Conservation (phyloP, 2,888 invertebrate genomes). For the Leptarthrus brevirostris region DNA sequence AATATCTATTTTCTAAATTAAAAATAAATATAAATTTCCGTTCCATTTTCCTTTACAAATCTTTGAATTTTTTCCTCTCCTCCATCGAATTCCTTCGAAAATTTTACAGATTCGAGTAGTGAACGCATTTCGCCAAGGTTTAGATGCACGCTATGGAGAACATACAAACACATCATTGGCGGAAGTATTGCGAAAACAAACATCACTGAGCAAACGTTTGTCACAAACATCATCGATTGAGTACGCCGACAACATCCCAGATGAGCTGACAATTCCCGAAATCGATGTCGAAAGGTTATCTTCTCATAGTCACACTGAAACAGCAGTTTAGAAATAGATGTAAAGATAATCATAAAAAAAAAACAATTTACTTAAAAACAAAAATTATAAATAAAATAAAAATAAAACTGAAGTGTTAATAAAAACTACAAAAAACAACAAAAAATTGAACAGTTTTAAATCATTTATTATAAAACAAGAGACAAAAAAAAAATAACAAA, state of each 20-base stretch:
- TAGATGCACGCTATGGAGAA: constrained; percentile 94
- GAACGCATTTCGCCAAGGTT: constrained; percentile 99
- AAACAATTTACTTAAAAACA: not conserved
- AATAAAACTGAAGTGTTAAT: constrained; percentile 3
- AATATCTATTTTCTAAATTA: not conserved
- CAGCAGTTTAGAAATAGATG: constrained; percentile 78
- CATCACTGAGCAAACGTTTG: constrained; percentile 90
- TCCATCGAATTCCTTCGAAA: constrained; percentile 51
- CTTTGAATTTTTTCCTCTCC: constrained; percentile 58
- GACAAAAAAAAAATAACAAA: constrained; percentile 15
- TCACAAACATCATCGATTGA: constrained; percentile 93
- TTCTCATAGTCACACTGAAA: constrained; percentile 94
- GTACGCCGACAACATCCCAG: constrained; percentile 89
- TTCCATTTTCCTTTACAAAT: constrained; percentile 55
- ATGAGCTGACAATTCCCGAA: constrained; percentile 89
- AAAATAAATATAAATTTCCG: not conserved
- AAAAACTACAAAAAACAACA: not conserved
- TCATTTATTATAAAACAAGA: constrained; percentile 4
- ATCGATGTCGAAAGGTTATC: constrained; percentile 93
- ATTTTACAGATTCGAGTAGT: constrained; percentile 97
- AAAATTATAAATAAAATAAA: not conserved
- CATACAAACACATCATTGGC: constrained; percentile 92
- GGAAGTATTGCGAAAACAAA: constrained; percentile 93
- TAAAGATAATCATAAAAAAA: constrained; percentile 21
- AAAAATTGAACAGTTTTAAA: constrained; percentile 19